Conservation (phyloP, 2,113 vertebrate genomes). For the Sander lucioperca region DNA sequence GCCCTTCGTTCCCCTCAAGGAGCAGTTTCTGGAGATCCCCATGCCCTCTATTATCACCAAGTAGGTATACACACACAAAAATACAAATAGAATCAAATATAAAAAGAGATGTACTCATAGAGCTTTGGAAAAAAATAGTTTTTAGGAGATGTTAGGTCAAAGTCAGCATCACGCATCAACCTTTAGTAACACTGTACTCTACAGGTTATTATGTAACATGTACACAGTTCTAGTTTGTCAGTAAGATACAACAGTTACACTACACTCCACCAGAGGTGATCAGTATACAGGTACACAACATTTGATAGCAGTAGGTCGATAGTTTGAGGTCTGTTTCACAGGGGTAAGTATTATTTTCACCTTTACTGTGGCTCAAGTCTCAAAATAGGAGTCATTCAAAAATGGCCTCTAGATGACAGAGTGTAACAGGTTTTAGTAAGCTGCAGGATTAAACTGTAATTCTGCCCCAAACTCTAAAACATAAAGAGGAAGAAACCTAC, state of each 20-base stretch:
- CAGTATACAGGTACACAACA: neutral
- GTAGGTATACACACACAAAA: conserved; percentile 79
- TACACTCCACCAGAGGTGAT: neutral
- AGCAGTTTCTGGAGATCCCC: conserved; percentile 97
- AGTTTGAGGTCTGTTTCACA: neutral
- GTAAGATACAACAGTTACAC: neutral
- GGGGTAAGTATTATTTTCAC: neutral
- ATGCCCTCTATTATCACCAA: conserved; percentile 97
- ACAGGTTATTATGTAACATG: neutral
- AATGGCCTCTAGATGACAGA: neutral
- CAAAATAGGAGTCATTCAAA: neutral
- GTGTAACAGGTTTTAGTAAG: neutral
- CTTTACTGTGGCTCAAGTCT: neutral
- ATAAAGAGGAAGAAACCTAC: neutral
- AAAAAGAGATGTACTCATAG: neutral
- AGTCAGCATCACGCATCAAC: neutral
- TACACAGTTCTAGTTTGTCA: conserved; percentile 4
- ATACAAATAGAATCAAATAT: neutral
- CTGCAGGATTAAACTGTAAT: neutral
- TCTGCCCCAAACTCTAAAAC: conserved; percentile 1
- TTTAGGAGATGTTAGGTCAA: neutral
- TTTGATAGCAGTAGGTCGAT: conserved; percentile 11
- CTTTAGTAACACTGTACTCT: neutral
- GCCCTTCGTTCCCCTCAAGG: conserved; percentile 94
- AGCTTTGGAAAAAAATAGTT: neutral